Evolutionary conservation across 2,888 invertebrate species (phyloP), one percentile per base, ranked within the genome.

Genomic region (Galerucella calmariensis): DNA sequence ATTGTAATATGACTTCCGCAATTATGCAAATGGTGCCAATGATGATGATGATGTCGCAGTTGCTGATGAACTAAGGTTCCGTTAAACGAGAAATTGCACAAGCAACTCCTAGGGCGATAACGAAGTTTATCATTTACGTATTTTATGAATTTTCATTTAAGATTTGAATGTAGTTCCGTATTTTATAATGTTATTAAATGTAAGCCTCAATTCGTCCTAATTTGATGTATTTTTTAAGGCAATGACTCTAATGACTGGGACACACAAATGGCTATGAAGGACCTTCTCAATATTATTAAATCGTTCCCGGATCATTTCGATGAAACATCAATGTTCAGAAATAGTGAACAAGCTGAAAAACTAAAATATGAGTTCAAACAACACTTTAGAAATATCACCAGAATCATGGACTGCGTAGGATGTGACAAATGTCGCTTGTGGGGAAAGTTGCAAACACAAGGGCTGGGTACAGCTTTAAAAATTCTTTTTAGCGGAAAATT

Each of bases 381-480:
- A 82, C 98, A 99, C 88, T 99, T 99, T 86, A 91, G 95, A 76
- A 99, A 99, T 87, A 97, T 99, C 80, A 97, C 98, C 0, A 90
- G 94, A 72, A 99, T 99, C 76, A 99, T 99, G 99, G 99, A 99
- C 87, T 99, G 99, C 87, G 99, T 99, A 41, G 99, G 98, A 6
- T 99, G 99, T 87, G 99, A 99, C 85, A 99, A 99, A 88, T 99
- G 99, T 86, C 95, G 96, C 85, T 89, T 99, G 8, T 99, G 99
- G 99, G 99, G 99, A 1, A 99, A 99, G 89, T 88, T 98, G 78
- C 95, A 94, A 72, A 94, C 95, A 0, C 97, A 97, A 84, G 99
- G 99, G 0, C 90, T 99, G 82, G 99, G 99, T 1, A 99, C 99
- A 0, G 99, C 99, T 0, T 88, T 99, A 78, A 99, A 99, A 88